A percentile compares a stretch with the other conserved stretches of the same genome.
These are phyloP conservation scores for Timandra comae DNA, from an alignment of 2,888 invertebrate genomes.

Conservation along the genomic window DNA sequence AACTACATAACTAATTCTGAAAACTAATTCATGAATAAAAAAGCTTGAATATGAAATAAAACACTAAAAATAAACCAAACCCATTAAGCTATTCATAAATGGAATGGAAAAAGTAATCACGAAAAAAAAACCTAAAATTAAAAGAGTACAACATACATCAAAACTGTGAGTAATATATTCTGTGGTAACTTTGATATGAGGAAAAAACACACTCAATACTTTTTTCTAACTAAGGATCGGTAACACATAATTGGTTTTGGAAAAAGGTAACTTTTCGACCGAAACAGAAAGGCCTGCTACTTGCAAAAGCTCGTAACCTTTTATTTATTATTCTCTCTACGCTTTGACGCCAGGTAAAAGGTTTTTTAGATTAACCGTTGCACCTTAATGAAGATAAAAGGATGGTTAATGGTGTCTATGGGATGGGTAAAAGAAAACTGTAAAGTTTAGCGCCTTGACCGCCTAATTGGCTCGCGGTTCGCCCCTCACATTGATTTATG, in stretches of 20 bases:
- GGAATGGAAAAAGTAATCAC: too few relatives aligned
- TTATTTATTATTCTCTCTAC: conserved; percentile 55
- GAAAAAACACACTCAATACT: too few relatives aligned
- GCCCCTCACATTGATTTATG: conserved; percentile 50
- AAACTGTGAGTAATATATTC: too few relatives aligned
- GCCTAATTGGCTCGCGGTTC: conserved; percentile 32
- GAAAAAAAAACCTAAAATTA: too few relatives aligned
- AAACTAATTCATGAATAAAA: too few relatives aligned
- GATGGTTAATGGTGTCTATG: conserved; percentile 44
- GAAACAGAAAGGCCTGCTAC: conserved; percentile 14
- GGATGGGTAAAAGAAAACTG: conserved; percentile 48
- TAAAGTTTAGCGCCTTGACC: conserved; percentile 41
- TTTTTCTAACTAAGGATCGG: conserved; percentile 6
- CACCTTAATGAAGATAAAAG: conserved; percentile 63
- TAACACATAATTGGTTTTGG: conserved; percentile 16
- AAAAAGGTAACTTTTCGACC: conserved; percentile 6
- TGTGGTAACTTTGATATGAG: too few relatives aligned
- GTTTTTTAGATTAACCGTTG: conserved; percentile 59
- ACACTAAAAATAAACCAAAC: too few relatives aligned
- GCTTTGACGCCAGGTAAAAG: conserved; percentile 59
- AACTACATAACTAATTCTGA: too few relatives aligned
- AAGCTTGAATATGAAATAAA: too few relatives aligned
- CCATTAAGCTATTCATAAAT: too few relatives aligned
- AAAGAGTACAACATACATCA: too few relatives aligned
- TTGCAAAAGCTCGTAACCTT: conserved; percentile 18